phyloP scores from a whole-genome alignment of 2,888 invertebrate genomes.

The Agapetus fuscipes region DNA sequence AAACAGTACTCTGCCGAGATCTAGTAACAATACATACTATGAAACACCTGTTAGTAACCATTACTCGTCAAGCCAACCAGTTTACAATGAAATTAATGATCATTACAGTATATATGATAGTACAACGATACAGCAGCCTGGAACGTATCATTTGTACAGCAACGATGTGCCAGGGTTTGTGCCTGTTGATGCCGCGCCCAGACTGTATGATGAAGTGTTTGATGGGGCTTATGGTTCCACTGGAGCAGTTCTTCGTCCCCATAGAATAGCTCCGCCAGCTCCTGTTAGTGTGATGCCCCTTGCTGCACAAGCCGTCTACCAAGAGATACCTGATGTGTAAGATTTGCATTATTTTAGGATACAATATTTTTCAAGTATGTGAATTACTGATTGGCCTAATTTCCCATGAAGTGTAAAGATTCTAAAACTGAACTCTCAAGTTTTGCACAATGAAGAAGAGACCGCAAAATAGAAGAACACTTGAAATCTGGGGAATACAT shows the following conservation, averaged over 20 bases:
- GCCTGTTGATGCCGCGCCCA: slow-evolving; percentile 5
- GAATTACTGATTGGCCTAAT: no score
- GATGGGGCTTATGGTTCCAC: slow-evolving; percentile 23
- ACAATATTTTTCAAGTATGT: neutral
- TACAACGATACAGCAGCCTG: slow-evolving; percentile 6
- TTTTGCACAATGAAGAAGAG: no score
- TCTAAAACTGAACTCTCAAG: no score
- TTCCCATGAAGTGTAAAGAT: no score
- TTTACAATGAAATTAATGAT: slow-evolving; percentile 38
- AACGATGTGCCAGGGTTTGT: slow-evolving; percentile 16
- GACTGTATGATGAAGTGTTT: slow-evolving; percentile 38
- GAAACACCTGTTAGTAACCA: slow-evolving; percentile 12
- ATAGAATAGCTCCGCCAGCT: slow-evolving; percentile 51
- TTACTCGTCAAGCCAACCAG: slow-evolving; percentile 17
- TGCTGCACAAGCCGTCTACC: slow-evolving; percentile 18
- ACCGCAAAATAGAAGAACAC: no score
- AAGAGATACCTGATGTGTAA: slow-evolving; percentile 21
- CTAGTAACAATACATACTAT: slow-evolving; percentile 6
- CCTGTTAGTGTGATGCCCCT: slow-evolving; percentile 30
- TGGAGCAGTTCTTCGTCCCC: slow-evolving; percentile 38
- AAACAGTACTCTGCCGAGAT: slow-evolving; percentile 12
- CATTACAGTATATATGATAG: slow-evolving; percentile 35
- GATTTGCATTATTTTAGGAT: slow-evolving; percentile 6
- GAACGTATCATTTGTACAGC: slow-evolving; percentile 17
- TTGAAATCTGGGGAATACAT: no score